Conservation (phyloP, 2,797 vertebrate species). For the Mareca penelope region DNA sequence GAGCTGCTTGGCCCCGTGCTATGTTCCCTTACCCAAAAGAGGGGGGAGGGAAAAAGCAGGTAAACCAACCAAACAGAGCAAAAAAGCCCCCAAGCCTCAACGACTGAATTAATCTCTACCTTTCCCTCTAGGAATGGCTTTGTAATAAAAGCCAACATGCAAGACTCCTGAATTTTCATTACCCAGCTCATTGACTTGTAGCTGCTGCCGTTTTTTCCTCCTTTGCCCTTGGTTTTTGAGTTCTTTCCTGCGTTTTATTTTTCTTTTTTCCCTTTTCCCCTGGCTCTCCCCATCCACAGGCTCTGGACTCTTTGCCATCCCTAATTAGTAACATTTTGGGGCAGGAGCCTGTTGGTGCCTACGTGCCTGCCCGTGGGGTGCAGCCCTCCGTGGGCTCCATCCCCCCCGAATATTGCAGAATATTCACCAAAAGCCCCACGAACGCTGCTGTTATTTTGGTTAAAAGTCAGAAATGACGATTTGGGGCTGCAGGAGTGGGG, state of each 20-base stretch:
- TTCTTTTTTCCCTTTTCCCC: not conserved
- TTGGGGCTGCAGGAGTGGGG: not conserved
- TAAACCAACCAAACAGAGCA: slow-evolving; percentile 6
- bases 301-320: not conserved
- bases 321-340: slow-evolving; percentile 1
- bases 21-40: not conserved
- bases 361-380: not conserved
- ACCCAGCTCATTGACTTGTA: slow-evolving; percentile 65
- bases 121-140: slow-evolving; percentile 56
- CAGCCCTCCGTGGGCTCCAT: not conserved
- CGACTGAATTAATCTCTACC: slow-evolving; percentile 23
- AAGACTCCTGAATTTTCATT: slow-evolving; percentile 62
- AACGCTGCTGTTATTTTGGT: not conserved
- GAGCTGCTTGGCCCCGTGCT: fast-evolving
- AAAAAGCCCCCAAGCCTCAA: not conserved
- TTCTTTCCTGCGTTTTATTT: not conserved
- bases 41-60: not conserved
- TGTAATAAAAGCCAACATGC: slow-evolving; percentile 45
- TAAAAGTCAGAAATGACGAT: not conserved
- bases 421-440: not conserved
- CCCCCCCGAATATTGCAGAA: not conserved
- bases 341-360: not conserved
- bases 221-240: not conserved
- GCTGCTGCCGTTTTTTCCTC: not conserved
- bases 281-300: not conserved